Base-by-base conservation (phyloP, 1,140 invertebrate species). In the Lepidurus couesii region DNA sequence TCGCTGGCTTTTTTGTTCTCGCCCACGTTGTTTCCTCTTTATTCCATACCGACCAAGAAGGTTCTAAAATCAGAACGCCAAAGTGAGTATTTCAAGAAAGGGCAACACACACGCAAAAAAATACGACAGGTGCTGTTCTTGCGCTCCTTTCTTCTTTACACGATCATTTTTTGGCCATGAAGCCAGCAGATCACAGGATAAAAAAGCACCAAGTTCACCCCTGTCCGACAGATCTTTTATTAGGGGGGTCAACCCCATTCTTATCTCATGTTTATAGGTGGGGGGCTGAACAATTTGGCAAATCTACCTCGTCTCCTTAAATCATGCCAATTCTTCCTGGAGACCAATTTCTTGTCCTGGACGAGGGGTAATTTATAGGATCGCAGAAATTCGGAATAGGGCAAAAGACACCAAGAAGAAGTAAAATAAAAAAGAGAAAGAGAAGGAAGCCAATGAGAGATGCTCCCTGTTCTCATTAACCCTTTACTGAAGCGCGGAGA, bases 291-390 rank as follows among this genome's bases (percentile, higher is more conserved):
- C 53, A 65, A 65, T 65, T 65, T 65, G 53, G 53, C 53, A 65
- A 65, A 65, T 65, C 53, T 65, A n/a, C 53, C 13, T 7, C 21
- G 53, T 65, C 53, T 65, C 16, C 8, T 13, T 65, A 65, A 65
- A 65, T 65, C 53, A 65, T 65, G 53, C 53, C 53, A 65, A 65
- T 65, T 65, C 53, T 65, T 65, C 53, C n/a, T 65, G 53, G 53
- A 65, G 53, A 65, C 53, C 53, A 65, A 65, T 7, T 65, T 65
- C 53, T 65, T 65, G 53, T 65, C 53, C 6, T 65, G n/a, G 53
- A 7, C 53, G 8, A 21, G 53, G n/a, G 21, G 53, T 65, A 21
- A 65, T 65, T 65, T 65, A 65, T 65, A 65, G 53, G 53, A 21
- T 65, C 53, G 53, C 53, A 65, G 13, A 65, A 65, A 65, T 65